Evolutionary conservation across 1,140 invertebrate genomes (phyloP).

Genomic region (Panonychus citri): DNA sequence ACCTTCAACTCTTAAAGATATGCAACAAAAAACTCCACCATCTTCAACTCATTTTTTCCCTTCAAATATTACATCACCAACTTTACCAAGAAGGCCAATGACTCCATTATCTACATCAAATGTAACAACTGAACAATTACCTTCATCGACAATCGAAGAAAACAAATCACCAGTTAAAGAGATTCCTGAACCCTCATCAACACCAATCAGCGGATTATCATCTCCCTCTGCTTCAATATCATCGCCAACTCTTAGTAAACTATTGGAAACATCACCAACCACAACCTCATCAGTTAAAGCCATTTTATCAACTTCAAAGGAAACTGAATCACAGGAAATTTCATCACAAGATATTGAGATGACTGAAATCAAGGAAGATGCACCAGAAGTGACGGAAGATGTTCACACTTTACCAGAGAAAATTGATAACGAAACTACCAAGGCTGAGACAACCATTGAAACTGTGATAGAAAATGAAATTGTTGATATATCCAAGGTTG

Average conservation of each 20-base stretch:
- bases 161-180: not conserved
- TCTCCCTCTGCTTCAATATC: not conserved
- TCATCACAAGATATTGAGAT: slow-evolving; percentile 1
- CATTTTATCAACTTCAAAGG: too few relatives aligned
- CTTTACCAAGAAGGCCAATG: not conserved
- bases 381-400: not conserved
- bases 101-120: not conserved
- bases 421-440: not conserved
- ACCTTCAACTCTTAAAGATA: not conserved
- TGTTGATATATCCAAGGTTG: too few relatives aligned
- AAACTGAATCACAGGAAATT: not conserved
- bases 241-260: not conserved
- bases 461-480: too few relatives aligned
- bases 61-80: too few relatives aligned
- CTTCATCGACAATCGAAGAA: not conserved
- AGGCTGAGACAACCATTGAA: too few relatives aligned
- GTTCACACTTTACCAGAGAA: not conserved
- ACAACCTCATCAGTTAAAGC: not conserved
- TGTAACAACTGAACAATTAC: not conserved
- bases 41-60: not conserved
- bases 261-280: not conserved
- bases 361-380: not conserved
- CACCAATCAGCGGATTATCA: not conserved
- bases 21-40: not conserved
- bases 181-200: not conserved